phyloP scores from a whole-genome alignment of 2,113 vertebrate species.

The Prietella phreatophila region DNA sequence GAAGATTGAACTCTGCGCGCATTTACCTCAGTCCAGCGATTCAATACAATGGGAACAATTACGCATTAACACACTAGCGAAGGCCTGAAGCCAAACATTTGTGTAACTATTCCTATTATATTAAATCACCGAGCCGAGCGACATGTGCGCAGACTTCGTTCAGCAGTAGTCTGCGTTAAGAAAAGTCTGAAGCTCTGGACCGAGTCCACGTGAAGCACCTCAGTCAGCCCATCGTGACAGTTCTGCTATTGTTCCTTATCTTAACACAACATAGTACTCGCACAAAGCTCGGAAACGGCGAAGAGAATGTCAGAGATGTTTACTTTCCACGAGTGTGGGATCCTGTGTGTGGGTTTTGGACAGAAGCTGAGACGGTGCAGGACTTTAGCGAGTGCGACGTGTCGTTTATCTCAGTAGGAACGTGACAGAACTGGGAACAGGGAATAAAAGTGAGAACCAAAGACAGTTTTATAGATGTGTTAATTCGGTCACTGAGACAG shows the following conservation, averaged over 20 bases:
- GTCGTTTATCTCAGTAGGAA: not conserved
- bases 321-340: not conserved
- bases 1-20: not conserved
- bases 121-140: not conserved
- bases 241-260: slow-evolving; percentile 14
- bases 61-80: not conserved
- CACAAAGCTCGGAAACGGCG: slow-evolving; percentile 12
- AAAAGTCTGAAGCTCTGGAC: not conserved
- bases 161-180: not conserved
- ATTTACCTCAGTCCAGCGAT: not conserved
- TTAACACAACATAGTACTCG: not conserved
- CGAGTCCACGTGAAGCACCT: not conserved
- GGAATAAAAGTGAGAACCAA: not conserved
- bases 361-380: not conserved
- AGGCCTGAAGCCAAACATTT: not conserved
- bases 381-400: not conserved
- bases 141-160: not conserved
- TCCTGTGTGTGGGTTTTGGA: not conserved
- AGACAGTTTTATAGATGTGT: no score
- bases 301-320: not conserved
- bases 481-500: not conserved
- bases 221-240: not conserved
- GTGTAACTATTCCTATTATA: not conserved
- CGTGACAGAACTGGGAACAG: not conserved
- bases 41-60: not conserved